Base-by-base conservation (phyloP, 1,140 invertebrate species). In the Orussus abietinus region DNA sequence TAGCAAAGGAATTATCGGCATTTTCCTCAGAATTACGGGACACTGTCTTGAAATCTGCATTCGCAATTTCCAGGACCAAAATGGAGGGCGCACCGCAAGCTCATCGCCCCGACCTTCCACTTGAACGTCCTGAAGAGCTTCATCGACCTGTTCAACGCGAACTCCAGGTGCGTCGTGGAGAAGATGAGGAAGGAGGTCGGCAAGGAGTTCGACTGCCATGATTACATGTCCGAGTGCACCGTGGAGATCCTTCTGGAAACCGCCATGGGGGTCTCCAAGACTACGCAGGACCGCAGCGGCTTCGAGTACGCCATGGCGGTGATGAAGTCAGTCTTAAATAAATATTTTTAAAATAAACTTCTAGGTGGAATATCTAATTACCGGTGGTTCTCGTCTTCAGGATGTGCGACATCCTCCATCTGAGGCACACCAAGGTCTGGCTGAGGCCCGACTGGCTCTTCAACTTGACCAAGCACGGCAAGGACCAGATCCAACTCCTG, bases 371-470 rank as follows among this genome's bases (percentile, higher is more conserved):
- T 29, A 5, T 2, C 26, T 31, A 21, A 17, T 39, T 19, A 22
- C 18, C 14, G 17, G 11, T 47, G 15, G 25, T 42, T 20, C 39
- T 53, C 14, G 38, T 53, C 51, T 43, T 0, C 42, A 78, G 76
- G 53, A 87, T 90, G 79, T 88, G 84, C 51, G 84, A 88, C 45
- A 88, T 90, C 41, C 77, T 90, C 0, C 86, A 90, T 56, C 66
- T 84, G n/a, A 83, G 93, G 49, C 85, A 92, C 51, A 83, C 86
- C 10, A 82, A 83, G 47, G 78, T 93, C 12, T 91, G 90, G 82
- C 69, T 93, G 9, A 83, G 89, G 69, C 81, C 83, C 5, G 84
- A 94, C 46, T 75, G 85, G 47, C 66, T 96, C 1, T 97, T 92
- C 74, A 82, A 85, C 39, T 71, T 86, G 6, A 85, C 87, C 3